Conservation (phyloP, 2,888 invertebrate species). For the Drosophila nigritarsus region DNA sequence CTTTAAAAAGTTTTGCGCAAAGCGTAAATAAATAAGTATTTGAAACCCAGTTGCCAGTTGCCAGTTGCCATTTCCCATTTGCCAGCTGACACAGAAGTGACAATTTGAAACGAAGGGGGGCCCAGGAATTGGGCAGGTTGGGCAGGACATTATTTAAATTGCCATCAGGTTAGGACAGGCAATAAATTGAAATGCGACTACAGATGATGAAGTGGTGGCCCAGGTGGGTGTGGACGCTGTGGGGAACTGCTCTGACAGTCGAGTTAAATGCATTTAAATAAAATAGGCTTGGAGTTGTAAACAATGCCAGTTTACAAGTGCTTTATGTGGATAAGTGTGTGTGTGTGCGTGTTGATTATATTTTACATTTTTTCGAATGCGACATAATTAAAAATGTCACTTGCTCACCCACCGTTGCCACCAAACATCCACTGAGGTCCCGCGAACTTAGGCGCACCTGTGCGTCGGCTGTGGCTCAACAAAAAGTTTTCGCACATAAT, state of each 20-base stretch:
- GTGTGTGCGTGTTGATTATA: constrained; percentile 8
- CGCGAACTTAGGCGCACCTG: constrained; percentile 51
- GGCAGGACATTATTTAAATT: constrained; percentile 70
- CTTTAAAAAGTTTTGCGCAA: constrained; percentile 13
- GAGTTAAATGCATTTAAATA: constrained; percentile 59
- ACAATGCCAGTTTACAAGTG: constrained; percentile 30
- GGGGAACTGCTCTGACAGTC: constrained; percentile 23
- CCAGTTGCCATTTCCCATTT: constrained; percentile 15
- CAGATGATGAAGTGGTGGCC: constrained; percentile 32
- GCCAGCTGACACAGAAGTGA: constrained; percentile 47
- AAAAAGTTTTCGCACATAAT: constrained; percentile 63
- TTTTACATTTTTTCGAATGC: constrained; percentile 53
- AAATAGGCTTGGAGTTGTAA: constrained; percentile 51
- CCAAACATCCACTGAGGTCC: not conserved
- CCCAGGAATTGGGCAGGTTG: not conserved
- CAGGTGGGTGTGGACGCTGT: not conserved
- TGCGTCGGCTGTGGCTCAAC: constrained; percentile 39
- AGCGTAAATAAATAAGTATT: constrained; percentile 47
- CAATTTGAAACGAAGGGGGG: constrained; percentile 26
- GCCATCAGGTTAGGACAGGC: constrained; percentile 70
- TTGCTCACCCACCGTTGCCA: constrained; percentile 28
- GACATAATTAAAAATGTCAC: constrained; percentile 72
- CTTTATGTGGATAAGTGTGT: not conserved
- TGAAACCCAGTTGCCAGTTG: constrained; percentile 5
- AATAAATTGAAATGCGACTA: constrained; percentile 61